A percentile compares a stretch with the other conserved stretches of the same genome.
Conservation (phyloP, 2,888 invertebrate species). For the Platerodrilus igneus region DNA sequence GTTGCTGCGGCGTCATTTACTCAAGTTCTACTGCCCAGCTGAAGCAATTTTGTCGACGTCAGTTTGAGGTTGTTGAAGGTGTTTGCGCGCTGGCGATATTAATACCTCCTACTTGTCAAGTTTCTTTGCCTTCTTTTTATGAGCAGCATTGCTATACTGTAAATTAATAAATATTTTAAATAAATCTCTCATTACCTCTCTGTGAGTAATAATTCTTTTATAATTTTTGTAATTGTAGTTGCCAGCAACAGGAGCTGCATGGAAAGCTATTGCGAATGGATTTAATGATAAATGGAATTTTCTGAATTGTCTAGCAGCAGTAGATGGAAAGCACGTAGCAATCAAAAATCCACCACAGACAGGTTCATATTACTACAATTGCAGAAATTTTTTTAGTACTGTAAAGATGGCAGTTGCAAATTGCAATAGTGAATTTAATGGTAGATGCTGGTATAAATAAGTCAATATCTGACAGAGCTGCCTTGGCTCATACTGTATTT, state of each 20-base stretch:
- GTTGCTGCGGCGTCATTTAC: conserved; percentile 45
- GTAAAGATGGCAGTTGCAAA: no score
- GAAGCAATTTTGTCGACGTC: conserved; percentile 46
- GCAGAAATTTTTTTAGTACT: conserved; percentile 27
- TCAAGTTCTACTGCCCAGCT: conserved; percentile 46
- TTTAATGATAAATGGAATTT: conserved; percentile 27
- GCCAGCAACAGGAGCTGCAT: conserved; percentile 20
- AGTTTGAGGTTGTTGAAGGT: conserved; percentile 12
- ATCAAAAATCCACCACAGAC: conserved; percentile 25
- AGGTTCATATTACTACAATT: conserved; percentile 24
- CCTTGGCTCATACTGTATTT: no score
- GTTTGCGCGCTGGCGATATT: conserved; percentile 14
- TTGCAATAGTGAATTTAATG: conserved; percentile 28
- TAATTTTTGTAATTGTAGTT: conserved; percentile 17
- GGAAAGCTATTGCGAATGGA: conserved; percentile 14
- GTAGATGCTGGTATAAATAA: conserved; percentile 13
- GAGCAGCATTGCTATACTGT: conserved; percentile 9
- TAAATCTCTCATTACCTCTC: no score
- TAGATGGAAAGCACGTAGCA: conserved; percentile 25
- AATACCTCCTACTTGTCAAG: conserved; percentile 8
- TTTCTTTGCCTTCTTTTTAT: conserved; percentile 13
- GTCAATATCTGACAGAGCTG: conserved; percentile 14
- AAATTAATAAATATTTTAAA: conserved; percentile 11
- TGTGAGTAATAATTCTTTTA: no score
- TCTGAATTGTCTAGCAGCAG: conserved; percentile 24